A percentile compares a stretch with the other conserved stretches of the same genome.
These are phyloP conservation scores for Yoshiicerus persimilis DNA, from an alignment of 1,140 invertebrate genomes.

Conservation along the genomic window DNA sequence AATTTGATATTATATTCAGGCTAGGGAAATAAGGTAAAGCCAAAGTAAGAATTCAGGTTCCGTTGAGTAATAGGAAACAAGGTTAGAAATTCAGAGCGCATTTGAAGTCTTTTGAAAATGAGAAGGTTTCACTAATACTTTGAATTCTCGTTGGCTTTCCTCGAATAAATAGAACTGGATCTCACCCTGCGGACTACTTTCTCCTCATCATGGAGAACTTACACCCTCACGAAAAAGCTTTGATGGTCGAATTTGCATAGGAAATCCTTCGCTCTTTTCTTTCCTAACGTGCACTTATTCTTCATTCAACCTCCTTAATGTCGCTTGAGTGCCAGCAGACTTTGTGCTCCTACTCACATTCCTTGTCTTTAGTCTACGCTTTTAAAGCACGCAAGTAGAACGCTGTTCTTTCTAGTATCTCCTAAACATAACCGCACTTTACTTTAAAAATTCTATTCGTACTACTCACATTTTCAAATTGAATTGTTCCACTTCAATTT, in stretches of 20 bases:
- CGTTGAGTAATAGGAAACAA: neutral
- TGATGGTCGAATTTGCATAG: conserved; percentile 31
- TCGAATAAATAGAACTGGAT: conserved; percentile 28
- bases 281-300: conserved; percentile 4
- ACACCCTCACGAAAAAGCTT: conserved; percentile 27
- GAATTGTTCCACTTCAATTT: neutral
- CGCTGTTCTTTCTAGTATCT: neutral
- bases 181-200: conserved; percentile 45
- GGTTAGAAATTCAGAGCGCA: conserved; percentile 1
- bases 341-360: neutral
- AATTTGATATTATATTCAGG: neutral
- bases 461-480: neutral
- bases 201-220: conserved; percentile 42
- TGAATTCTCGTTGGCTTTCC: neutral
- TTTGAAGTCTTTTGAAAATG: conserved; percentile 12
- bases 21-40: neutral
- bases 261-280: conserved; percentile 22
- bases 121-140: neutral
- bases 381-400: neutral
- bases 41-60: neutral
- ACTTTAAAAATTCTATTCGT: neutral
- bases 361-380: neutral
- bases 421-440: neutral
- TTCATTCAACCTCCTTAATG: neutral
- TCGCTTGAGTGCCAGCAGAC: neutral